These are phyloP conservation scores for Xyrichtys novacula DNA, from an alignment of 2,797 vertebrate species.

Conservation along the genomic window DNA sequence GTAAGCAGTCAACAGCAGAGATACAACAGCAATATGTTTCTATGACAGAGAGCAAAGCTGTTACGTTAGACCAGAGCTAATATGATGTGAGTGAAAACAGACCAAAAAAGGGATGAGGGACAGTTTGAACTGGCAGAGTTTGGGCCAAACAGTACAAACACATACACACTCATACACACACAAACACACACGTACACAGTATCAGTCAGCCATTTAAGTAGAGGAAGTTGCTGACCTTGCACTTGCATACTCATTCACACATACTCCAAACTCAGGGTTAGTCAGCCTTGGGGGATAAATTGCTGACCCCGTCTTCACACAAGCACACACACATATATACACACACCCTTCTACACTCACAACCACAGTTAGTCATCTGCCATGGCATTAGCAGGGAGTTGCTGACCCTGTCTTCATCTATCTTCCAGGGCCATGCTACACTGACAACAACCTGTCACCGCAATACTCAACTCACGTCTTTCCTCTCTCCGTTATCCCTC, in stretches of 20 bases:
- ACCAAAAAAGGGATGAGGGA: conserved; percentile 9
- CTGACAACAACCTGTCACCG: conserved; percentile 75
- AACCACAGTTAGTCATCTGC: conserved; percentile 62
- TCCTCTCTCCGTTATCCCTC: neutral
- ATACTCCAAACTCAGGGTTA: conserved; percentile 28
- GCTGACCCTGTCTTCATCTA: conserved; percentile 72
- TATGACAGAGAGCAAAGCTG: conserved; percentile 8
- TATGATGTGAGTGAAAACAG: conserved; percentile 26
- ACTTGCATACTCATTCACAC: conserved; percentile 19
- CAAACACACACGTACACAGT: conserved; percentile 12
- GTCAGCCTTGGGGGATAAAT: conserved; percentile 37
- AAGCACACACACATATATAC: conserved; percentile 1
- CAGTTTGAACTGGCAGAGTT: conserved; percentile 7
- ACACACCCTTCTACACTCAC: conserved; percentile 12
- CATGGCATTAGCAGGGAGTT: conserved; percentile 59
- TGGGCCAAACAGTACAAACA: conserved; percentile 27
- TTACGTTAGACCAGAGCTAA: conserved; percentile 8
- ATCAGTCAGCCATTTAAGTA: neutral
- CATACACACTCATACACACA: neutral
- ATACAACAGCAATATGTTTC: conserved; percentile 24
- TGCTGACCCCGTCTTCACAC: conserved; percentile 47
- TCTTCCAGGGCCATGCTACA: conserved; percentile 64
- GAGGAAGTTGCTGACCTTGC: conserved; percentile 46
- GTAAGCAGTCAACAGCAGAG: conserved; percentile 8
- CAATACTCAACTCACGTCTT: conserved; percentile 40